These are phyloP conservation scores for Theristicus caerulescens DNA, from an alignment of 2,113 vertebrate species.

Conservation along the genomic window DNA sequence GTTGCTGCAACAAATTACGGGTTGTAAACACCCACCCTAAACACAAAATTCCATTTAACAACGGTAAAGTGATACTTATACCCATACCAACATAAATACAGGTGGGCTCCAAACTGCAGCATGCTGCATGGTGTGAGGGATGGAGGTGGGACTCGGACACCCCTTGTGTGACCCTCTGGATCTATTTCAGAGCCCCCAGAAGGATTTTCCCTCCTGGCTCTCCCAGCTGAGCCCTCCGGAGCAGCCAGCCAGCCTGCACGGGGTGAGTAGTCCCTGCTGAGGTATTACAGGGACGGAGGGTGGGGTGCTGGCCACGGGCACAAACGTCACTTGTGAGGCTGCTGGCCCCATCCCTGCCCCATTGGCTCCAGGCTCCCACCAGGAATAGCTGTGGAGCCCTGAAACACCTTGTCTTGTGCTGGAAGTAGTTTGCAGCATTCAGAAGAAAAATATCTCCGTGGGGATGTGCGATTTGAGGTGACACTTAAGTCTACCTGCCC, in stretches of 20 bases:
- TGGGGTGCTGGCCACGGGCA: background rate
- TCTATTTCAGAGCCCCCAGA: constrained; percentile 81
- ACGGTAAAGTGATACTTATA: background rate
- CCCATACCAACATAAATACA: background rate
- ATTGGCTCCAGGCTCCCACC: background rate
- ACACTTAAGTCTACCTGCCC: background rate
- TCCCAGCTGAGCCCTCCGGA: constrained; percentile 83
- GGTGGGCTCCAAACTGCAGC: background rate
- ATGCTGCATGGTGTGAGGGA: background rate
- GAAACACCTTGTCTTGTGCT: fast-evolving
- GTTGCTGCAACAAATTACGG: background rate
- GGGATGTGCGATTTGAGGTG: background rate
- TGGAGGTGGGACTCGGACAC: background rate
- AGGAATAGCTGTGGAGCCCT: background rate
- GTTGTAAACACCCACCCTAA: background rate
- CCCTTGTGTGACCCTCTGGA: background rate
- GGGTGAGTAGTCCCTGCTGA: constrained; percentile 69
- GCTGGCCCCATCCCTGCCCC: background rate
- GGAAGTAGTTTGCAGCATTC: background rate
- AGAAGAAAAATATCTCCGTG: background rate
- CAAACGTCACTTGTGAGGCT: background rate
- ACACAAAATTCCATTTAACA: background rate
- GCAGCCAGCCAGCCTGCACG: constrained; percentile 73
- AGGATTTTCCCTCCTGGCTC: constrained; percentile 87
- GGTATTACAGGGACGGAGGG: background rate